Evolutionary conservation across 2,797 vertebrate genomes (phyloP).

Genomic region (Lepidocolaptes lacrymiger): DNA sequence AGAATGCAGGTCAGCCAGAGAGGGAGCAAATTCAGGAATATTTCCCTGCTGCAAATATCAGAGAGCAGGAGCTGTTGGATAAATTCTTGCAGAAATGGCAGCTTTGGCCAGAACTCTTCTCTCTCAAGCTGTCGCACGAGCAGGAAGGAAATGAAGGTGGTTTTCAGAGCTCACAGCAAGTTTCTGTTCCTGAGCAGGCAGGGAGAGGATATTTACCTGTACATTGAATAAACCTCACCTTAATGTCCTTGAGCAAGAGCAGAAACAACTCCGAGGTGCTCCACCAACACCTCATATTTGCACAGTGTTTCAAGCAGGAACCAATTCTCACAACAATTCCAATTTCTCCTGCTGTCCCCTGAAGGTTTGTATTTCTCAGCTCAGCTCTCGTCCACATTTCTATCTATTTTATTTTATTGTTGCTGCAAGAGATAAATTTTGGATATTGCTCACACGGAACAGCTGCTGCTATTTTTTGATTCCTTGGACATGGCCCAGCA

Average conservation of each 20-base stretch:
- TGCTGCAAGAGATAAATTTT: background rate
- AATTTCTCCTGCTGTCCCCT: background rate
- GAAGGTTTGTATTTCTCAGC: background rate
- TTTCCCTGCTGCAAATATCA: background rate
- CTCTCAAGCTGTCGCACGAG: background rate
- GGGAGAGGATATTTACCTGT: background rate
- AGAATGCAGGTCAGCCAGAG: background rate
- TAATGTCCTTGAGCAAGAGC: background rate
- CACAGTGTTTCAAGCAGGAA: background rate
- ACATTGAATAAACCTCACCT: background rate
- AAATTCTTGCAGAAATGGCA: background rate
- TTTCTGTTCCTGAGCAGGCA: background rate
- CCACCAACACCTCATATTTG: background rate
- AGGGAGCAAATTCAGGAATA: background rate
- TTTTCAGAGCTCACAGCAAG: background rate
- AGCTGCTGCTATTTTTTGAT: slow-evolving; percentile 7
- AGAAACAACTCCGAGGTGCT: background rate
- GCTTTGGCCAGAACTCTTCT: background rate
- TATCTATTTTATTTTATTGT: background rate
- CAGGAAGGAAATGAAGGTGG: background rate
- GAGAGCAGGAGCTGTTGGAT: background rate
- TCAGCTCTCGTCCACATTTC: background rate
- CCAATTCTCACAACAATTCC: background rate
- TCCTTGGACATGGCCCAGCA: background rate
- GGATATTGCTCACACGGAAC: slow-evolving; percentile 9